Evolutionary conservation across 2,113 vertebrate genomes (phyloP), one percentile per base, ranked within the genome.

Genomic region (Romanogobio albipinnatus): DNA sequence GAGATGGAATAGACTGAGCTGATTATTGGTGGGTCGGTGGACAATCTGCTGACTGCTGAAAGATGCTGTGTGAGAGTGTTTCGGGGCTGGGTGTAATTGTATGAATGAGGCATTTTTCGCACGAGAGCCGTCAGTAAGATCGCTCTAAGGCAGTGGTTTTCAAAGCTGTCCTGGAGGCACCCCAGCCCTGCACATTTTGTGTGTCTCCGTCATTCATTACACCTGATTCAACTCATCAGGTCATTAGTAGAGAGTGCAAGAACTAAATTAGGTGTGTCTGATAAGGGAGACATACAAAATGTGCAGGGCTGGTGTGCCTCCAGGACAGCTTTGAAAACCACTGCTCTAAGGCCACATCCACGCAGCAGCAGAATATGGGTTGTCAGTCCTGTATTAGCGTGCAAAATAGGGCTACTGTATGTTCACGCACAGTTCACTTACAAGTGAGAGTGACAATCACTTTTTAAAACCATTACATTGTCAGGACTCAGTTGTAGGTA

Each of bases 11-110:
- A 68, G 79, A 53, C 43, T 95, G 93, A 95, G 85, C 94, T 95
- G 90, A 71, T 94, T 95, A 95, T 92, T 90, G 92, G 92, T 90
- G 89, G 70, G 19, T 51, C 14, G 29, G 29, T 36, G n/a, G 74
- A 83, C 66, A 76, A 89, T 95, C 92, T 96, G 96, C 96, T 97
- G 96, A 96, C 95, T 95, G 81, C 19, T 59, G 91, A 91, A 94
- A 94, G 95, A 96, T 96, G 94, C 92, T 91, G 93, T 92, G 93
- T 87, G 95, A 96, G 96, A 96, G 93, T 81, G 87, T 95, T 94
- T 93, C 93, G 89, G 91, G 85, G 59, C 76, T 82, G 85, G 91
- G 71, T 86, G 84, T 83, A 91, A 92, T 94, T 95, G 94, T 51
- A 56, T 47, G 6, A 33, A 71, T 71, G 29, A 82, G 49, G 33